A percentile compares a stretch with the other conserved stretches of the same genome.
These are phyloP conservation scores for Crax fasciolata DNA, from an alignment of 2,797 vertebrate species.

Conservation along the genomic window DNA sequence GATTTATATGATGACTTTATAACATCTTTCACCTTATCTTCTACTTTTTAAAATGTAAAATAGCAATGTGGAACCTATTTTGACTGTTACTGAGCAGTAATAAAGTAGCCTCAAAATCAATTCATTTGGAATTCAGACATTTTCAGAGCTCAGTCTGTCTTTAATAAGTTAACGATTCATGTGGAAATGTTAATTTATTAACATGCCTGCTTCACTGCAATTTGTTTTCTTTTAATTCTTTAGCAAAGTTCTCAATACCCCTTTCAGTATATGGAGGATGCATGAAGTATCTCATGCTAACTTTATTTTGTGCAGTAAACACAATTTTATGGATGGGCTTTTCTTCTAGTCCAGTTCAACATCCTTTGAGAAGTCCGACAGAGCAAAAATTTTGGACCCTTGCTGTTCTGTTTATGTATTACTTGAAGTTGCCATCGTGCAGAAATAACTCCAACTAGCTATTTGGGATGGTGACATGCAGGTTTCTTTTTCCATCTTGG, in stretches of 20 bases:
- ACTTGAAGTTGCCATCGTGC: slow-evolving; percentile 30
- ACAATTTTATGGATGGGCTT: slow-evolving; percentile 15
- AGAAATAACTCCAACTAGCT: slow-evolving; percentile 21
- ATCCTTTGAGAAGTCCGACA: slow-evolving; percentile 44
- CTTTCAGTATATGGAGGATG: background rate
- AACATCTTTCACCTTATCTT: background rate
- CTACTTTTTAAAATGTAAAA: background rate
- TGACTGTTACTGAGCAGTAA: background rate
- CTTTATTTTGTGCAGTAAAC: slow-evolving; percentile 55
- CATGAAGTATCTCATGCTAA: background rate
- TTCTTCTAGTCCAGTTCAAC: slow-evolving; percentile 14
- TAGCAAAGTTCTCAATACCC: background rate
- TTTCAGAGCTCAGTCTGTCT: background rate
- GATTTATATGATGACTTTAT: background rate
- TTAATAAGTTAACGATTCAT: slow-evolving; percentile 6
- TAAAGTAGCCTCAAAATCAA: background rate
- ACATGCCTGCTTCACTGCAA: background rate
- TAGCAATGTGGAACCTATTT: background rate
- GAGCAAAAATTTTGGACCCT: slow-evolving; percentile 49
- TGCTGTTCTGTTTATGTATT: slow-evolving; percentile 36
- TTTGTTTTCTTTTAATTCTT: background rate
- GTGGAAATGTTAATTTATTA: background rate
- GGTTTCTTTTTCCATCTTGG: slow-evolving; percentile 68
- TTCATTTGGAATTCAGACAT: background rate
- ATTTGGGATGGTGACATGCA: slow-evolving; percentile 38